Conservation (phyloP, 2,113 vertebrate species). For the Boulengeromyrus knoepffleri region DNA sequence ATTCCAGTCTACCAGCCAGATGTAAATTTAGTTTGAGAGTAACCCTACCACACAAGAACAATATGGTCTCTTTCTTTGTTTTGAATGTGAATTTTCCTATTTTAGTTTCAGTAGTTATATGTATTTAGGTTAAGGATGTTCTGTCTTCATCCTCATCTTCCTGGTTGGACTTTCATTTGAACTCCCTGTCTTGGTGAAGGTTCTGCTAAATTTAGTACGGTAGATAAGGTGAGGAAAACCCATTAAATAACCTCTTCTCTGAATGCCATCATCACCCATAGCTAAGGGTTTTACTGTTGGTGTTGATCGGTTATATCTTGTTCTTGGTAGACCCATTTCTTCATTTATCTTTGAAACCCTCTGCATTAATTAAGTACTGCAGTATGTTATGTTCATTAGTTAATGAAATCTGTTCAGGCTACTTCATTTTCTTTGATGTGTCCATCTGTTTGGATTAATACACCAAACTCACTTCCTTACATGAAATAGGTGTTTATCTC, state of each 20-base stretch:
- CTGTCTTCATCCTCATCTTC: not conserved
- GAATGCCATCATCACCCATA: not conserved
- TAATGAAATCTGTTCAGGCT: slow-evolving; percentile 8
- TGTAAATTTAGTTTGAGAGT: not conserved
- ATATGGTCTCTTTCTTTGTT: not conserved
- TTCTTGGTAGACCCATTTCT: not conserved
- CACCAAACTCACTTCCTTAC: not conserved
- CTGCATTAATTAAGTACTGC: not conserved
- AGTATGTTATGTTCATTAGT: slow-evolving; percentile 1
- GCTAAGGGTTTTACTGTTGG: not conserved
- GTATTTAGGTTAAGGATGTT: not conserved
- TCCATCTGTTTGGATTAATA: slow-evolving; percentile 18
- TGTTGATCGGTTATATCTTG: not conserved
- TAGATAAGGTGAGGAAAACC: not conserved
- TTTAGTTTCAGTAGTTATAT: not conserved
- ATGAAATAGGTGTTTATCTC: slow-evolving; percentile 13
- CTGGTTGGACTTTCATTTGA: not conserved
- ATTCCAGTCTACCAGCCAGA: not conserved
- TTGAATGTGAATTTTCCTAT: not conserved
- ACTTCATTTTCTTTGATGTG: slow-evolving; percentile 17
- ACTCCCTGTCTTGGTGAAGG: not conserved
- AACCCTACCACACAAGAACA: not conserved
- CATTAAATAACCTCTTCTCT: not conserved
- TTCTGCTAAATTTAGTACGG: not conserved
- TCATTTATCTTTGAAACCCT: not conserved